Evolutionary conservation across 53 echinoderm and acorn worm genomes (phyloP), one percentile per base, ranked within the genome.

Genomic region (Paracentrotus lividus): DNA sequence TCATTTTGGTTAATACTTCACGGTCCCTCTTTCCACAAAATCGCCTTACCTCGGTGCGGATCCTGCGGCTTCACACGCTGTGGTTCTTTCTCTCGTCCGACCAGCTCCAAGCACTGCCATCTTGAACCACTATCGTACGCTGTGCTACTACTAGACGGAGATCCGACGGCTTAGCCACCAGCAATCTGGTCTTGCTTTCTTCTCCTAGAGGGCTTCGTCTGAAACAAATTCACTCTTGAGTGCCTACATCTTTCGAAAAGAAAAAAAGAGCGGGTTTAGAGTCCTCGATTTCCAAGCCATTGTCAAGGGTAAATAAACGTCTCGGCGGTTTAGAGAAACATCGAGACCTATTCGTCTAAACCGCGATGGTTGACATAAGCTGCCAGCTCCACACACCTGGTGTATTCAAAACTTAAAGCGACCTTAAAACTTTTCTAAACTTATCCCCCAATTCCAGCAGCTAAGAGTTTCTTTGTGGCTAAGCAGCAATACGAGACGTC

Each of bases 291-390:
- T 90, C 54, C 29, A 72, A 27, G 51, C 56, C 81, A 59, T 92
- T 92, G 92, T 92, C 81, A 81, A 92, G 92, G 92, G 92, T 78
- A 92, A 92, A 92, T 78, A 92, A 81, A 92, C 92, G 78, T 78
- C 81, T 78, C 77, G 57, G 55, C 53, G 47, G 75, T 91, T 42
- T 44, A 47, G 92, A 77, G 92, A 77, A 55, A 52, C 78, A 90
- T 72, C 57, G 61, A 72, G 49, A 72, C 91, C 42, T 68, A 90
- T 55, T 45, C 77, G 61, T 81, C 57, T 91, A 38, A 54, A 58
- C 78, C 60, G 44, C 58, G 59, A 55, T 68, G 81, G 92, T 92
- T 92, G 92, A 92, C 92, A 92, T 78, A 92, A 81, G 92, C 92
- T 78, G 40, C 56, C 61, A 53, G 81, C 92, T 78, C 81, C 92